Conservation (phyloP, 2,888 invertebrate genomes). For the Phoenoteleia sp. region DNA sequence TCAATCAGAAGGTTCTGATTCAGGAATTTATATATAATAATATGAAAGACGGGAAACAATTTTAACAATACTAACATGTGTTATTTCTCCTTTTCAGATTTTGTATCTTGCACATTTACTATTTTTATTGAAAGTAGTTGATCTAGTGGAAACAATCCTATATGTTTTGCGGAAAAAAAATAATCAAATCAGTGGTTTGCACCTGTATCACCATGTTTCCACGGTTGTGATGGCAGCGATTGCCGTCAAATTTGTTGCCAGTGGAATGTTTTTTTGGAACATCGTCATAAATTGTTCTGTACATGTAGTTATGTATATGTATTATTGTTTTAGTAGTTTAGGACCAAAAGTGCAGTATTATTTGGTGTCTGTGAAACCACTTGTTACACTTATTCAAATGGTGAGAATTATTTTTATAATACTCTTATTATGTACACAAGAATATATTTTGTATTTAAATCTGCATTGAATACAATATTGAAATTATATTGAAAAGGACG, state of each 20-base stretch:
- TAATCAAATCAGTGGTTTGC: constrained; percentile 90
- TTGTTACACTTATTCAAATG: constrained; percentile 89
- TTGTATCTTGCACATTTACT: constrained; percentile 87
- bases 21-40: too few species aligned
- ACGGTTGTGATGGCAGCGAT: constrained; percentile 89
- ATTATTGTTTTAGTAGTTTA: constrained; percentile 89
- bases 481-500: too few species aligned
- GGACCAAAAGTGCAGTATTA: constrained; percentile 87
- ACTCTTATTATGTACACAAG: constrained; percentile 85
- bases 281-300: constrained; percentile 89
- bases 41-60: too few species aligned
- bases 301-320: constrained; percentile 92
- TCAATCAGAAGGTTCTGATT: too few species aligned
- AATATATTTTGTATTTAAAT: constrained; percentile 89
- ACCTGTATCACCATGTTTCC: constrained; percentile 91
- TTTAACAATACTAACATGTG: too few species aligned
- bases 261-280: constrained; percentile 89
- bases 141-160: constrained; percentile 90
- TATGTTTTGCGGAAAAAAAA: constrained; percentile 91
- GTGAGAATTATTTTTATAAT: constrained; percentile 83
- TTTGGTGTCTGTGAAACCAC: constrained; percentile 88
- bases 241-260: constrained; percentile 88
- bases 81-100: constrained; percentile 76
- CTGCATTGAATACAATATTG: too few species aligned
- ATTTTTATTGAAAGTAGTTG: constrained; percentile 89